Percentiles rank a stretch among this genome's conserved stretches.
These are phyloP conservation scores for Carpatolechia fugitivella DNA, from an alignment of 2,888 invertebrate genomes.

Conservation along the genomic window DNA sequence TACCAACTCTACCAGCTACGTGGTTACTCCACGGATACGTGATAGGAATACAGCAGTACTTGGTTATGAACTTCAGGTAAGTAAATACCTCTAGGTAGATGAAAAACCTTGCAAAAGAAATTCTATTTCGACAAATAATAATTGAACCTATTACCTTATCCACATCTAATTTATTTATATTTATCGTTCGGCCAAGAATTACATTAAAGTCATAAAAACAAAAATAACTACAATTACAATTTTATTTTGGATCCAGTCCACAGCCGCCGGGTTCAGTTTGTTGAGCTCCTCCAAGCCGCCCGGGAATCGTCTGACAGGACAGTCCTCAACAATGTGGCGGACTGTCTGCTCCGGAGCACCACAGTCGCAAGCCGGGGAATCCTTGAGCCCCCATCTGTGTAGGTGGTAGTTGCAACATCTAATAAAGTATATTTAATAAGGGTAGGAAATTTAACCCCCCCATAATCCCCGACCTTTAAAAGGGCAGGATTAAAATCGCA, in stretches of 20 bases:
- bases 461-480: conserved; percentile 39
- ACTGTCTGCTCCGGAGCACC: no score
- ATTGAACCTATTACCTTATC: background rate
- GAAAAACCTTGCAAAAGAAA: background rate
- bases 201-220: no score
- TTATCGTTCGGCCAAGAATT: no score
- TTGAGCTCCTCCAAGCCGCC: no score
- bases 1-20: background rate
- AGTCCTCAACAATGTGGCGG: no score
- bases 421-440: conserved; percentile 20
- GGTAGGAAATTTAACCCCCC: conserved; percentile 21
- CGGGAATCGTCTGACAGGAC: no score
- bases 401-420: background rate
- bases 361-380: no score
- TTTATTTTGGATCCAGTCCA: no score
- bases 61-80: background rate
- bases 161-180: no score
- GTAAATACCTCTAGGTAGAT: background rate
- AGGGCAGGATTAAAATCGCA: conserved; percentile 40
- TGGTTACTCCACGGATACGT: background rate
- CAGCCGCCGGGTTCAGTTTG: no score
- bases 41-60: background rate
- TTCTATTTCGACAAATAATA: background rate
- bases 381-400: background rate
- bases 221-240: no score